Conservation (phyloP, 2,113 vertebrate genomes). For the Chinchilla lanigera region DNA sequence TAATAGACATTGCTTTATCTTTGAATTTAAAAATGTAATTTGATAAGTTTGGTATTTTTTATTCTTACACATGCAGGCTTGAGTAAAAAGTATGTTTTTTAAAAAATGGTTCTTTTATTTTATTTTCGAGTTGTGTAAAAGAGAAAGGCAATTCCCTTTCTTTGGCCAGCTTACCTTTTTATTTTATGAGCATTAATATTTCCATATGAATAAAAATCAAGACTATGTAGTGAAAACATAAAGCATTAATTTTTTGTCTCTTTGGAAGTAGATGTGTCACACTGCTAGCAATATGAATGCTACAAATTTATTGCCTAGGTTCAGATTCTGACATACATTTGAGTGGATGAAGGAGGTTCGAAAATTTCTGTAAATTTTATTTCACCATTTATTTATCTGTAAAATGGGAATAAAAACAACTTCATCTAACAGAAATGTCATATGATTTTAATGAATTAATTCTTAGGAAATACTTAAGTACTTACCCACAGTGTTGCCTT, state of each 20-base stretch:
- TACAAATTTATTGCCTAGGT: neutral
- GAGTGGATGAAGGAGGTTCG: neutral
- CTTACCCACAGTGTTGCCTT: neutral
- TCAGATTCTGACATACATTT: neutral
- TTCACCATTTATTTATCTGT: neutral
- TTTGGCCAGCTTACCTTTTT: neutral
- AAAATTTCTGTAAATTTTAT: neutral
- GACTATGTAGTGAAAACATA: neutral
- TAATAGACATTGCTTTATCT: neutral
- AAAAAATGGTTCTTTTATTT: neutral
- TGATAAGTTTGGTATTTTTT: constrained; percentile 19
- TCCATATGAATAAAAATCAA: neutral
- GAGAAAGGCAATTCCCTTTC: neutral
- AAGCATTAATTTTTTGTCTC: neutral
- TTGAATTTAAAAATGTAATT: constrained; percentile 51
- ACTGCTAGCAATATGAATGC: neutral
- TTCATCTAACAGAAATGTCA: neutral
- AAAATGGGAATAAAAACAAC: neutral
- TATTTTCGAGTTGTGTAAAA: neutral
- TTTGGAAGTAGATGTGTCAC: neutral
- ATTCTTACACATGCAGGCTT: neutral
- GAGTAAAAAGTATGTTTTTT: neutral
- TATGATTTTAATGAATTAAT: neutral
- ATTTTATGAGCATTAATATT: constrained; percentile 24
- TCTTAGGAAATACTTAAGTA: neutral